Conservation (phyloP, 2,113 vertebrate genomes). For the Pionites leucogaster region DNA sequence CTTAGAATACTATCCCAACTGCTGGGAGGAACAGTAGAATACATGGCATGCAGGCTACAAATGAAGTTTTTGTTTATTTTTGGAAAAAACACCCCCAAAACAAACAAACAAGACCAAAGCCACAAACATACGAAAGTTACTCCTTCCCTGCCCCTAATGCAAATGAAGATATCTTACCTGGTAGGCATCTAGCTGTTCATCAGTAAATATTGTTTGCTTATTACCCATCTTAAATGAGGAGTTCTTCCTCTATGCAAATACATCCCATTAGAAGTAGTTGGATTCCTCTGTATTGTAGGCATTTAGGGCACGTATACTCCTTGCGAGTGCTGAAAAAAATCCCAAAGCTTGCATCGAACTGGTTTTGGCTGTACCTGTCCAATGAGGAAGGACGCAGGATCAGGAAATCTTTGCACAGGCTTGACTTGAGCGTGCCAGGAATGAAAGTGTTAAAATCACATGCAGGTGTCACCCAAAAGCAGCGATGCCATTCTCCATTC, state of each 20-base stretch:
- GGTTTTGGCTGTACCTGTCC: background rate
- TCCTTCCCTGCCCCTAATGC: background rate
- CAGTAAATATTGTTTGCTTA: constrained; percentile 96
- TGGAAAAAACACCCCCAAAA: background rate
- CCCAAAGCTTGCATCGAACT: constrained; percentile 71
- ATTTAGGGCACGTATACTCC: constrained; percentile 76
- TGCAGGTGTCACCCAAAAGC: background rate
- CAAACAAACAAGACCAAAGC: background rate
- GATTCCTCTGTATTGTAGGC: constrained; percentile 76
- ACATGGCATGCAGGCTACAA: background rate
- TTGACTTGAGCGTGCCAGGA: background rate
- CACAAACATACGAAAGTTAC: background rate
- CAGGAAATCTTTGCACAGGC: background rate
- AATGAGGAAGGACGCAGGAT: background rate
- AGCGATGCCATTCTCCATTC: background rate
- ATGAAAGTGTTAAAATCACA: background rate
- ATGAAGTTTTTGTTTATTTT: background rate
- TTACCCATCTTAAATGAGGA: constrained; percentile 89
- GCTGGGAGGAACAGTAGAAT: background rate
- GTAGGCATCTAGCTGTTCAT: constrained; percentile 94
- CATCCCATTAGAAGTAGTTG: constrained; percentile 80
- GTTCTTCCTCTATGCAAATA: constrained; percentile 75
- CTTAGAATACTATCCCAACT: background rate
- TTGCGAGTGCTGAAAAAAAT: constrained; percentile 48
- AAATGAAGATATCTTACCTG: constrained; percentile 79